A percentile compares a stretch with the other conserved stretches of the same genome.
Conservation (phyloP, 92 coral and sea anemone genomes). For the Palythoa grandis region DNA sequence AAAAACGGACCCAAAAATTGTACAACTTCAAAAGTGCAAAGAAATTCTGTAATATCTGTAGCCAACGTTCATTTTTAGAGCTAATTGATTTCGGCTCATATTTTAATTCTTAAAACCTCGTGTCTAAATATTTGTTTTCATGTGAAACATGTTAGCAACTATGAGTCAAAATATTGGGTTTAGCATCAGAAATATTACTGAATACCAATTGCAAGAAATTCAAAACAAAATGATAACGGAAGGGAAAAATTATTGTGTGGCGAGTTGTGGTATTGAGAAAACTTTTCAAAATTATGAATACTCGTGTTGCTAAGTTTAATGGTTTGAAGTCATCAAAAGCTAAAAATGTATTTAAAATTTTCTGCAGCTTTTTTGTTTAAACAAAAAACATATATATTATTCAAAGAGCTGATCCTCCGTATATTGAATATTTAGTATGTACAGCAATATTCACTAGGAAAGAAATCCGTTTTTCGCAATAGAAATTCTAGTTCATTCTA, state of each 20-base stretch:
- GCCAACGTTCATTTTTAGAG: no score
- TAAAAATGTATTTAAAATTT: neutral
- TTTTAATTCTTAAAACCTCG: no score
- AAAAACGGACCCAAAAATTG: no score
- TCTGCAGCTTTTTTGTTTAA: neutral
- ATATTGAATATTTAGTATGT: neutral
- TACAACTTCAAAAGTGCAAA: no score
- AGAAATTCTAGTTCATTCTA: no score
- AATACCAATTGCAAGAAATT: neutral
- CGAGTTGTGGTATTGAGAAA: no score
- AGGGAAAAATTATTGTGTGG: neutral
- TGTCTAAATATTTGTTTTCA: neutral
- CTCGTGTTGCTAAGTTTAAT: neutral
- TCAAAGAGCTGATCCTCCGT: neutral
- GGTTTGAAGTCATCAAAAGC: neutral
- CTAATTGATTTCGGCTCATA: no score
- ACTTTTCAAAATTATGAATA: neutral
- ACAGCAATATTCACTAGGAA: neutral
- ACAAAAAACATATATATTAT: neutral
- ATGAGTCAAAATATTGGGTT: neutral
- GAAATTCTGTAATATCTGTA: no score
- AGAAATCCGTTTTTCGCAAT: neutral
- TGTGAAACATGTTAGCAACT: neutral
- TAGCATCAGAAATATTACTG: neutral
- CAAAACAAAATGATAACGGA: neutral